Evolutionary conservation across 2,113 vertebrate species (phyloP), one percentile per base, ranked within the genome.

Genomic region (Petaurus breviceps): DNA sequence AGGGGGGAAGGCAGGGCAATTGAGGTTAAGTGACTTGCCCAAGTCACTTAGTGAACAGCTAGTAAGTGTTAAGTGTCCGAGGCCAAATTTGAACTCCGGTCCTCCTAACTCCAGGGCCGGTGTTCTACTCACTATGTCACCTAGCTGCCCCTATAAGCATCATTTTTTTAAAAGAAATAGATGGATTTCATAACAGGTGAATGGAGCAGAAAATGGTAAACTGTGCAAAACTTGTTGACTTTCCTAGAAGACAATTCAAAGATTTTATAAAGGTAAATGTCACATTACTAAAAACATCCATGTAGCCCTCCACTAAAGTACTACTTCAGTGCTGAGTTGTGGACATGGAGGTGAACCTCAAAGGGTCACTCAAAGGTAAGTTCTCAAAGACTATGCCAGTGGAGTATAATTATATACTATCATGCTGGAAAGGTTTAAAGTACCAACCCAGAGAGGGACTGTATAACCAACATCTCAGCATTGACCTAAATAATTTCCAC

Each of bases 291-390:
- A 94, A 53, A 90, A 95, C 53, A 90, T 94, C 92, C 22, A 54
- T 94, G 93, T 93, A 95, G 96, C 96, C 84, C 96, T 90, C 49
- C 51, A 26, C 84, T 95, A 89, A 91, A 93, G 95, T 97, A 91
- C 94, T 97, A 97, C 95, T 96, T 93, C 31, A 68, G 1, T 68
- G 61, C 28, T 61, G 10, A n/a, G 61, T 68, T 37, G 31, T 68
- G 31, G 4, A 16, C 61, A 68, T 68, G 31, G 28, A 57, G 11
- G 12, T 68, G 61, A 68, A 14, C 26, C 61, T 49, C 47, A 49
- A 49, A 49, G 47, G 47, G 47, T 49, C 47, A 49, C 47, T 49
- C 47, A 49, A 49, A 49, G 47, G 47, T 68, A 3, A n/a, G 31
- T n/a, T 68, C 31, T 68, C 61, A 68, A 68, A 68, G 61, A 37